phyloP scores from a whole-genome alignment of 2,888 invertebrate species.

The Drosophila lacicola region DNA sequence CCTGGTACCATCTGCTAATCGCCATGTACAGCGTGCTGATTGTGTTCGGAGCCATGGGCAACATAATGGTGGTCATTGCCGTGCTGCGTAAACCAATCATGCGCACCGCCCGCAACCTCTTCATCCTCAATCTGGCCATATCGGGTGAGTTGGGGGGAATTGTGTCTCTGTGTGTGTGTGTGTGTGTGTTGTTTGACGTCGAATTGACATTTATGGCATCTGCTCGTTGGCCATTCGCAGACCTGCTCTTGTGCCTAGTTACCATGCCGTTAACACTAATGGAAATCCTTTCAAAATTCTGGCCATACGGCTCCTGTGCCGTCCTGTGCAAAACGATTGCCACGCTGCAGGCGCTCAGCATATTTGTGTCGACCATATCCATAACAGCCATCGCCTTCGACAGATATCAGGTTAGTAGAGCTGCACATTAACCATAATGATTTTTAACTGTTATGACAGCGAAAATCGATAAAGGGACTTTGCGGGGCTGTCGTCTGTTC shows the following conservation, averaged over 20 bases:
- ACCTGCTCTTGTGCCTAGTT: conserved; percentile 93
- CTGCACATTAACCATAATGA: conserved; percentile 1
- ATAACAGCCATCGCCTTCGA: conserved; percentile 96
- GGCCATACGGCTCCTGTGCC: conserved; percentile 91
- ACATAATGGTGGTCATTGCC: conserved; percentile 92
- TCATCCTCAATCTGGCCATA: conserved; percentile 95
- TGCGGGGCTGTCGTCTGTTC: neutral
- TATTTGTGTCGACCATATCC: conserved; percentile 96
- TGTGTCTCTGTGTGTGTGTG: neutral
- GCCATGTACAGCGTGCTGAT: conserved; percentile 91
- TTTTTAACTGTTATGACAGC: conserved; percentile 1
- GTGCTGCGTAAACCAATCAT: conserved; percentile 94
- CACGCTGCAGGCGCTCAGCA: conserved; percentile 94
- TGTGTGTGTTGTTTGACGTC: neutral
- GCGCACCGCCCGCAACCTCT: conserved; percentile 96
- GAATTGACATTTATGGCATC: conserved; percentile 24
- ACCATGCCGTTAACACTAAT: conserved; percentile 96
- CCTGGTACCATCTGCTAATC: conserved; percentile 89
- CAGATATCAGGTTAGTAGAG: conserved; percentile 89
- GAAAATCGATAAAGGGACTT: conserved; percentile 4
- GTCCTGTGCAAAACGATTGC: conserved; percentile 94
- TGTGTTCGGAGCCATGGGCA: conserved; percentile 93
- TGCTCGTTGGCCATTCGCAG: conserved; percentile 80
- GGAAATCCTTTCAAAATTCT: conserved; percentile 93
- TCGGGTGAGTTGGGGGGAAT: conserved; percentile 85